Percentiles rank a stretch among this genome's conserved stretches.
Evolutionary conservation across 1,140 invertebrate genomes (phyloP).

Genomic region (Mizuhopecten yessoensis): DNA sequence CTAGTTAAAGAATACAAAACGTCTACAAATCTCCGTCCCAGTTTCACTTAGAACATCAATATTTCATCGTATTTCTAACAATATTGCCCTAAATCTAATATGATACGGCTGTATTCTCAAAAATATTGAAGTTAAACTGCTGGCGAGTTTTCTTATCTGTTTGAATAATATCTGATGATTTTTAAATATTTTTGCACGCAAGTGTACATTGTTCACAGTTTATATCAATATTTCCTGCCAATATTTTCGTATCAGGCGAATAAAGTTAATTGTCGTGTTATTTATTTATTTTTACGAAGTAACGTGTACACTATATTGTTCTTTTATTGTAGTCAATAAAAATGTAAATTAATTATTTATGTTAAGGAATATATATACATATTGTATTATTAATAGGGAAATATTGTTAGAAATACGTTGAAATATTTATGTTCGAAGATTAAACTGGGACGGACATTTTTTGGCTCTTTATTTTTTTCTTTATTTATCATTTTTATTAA

Average conservation of each 20-base stretch:
- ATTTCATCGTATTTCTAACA: conserved; percentile 29
- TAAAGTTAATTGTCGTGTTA: not conserved
- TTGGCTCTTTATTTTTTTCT: too few relatives aligned
- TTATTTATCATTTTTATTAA: too few relatives aligned
- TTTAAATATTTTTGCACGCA: not conserved
- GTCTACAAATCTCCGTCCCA: conserved; percentile 24
- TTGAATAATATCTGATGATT: conserved; percentile 8
- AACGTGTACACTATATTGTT: too few relatives aligned
- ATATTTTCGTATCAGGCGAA: not conserved
- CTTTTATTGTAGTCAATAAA: too few relatives aligned
- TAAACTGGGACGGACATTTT: too few relatives aligned
- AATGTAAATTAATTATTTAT: too few relatives aligned
- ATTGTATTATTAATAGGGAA: too few relatives aligned
- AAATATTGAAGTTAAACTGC: conserved; percentile 1
- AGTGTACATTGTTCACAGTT: not conserved
- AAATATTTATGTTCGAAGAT: too few relatives aligned
- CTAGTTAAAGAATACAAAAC: conserved; percentile 14
- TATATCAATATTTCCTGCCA: not conserved
- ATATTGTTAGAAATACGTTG: too few relatives aligned
- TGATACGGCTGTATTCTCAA: conserved; percentile 1
- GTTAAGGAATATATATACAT: too few relatives aligned
- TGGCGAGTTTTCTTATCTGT: not conserved
- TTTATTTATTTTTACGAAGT: not conserved
- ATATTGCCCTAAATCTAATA: conserved; percentile 16
- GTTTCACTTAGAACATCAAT: conserved; percentile 32